phyloP scores from a whole-genome alignment of 2,113 vertebrate genomes.

The Seriola quinqueradiata region DNA sequence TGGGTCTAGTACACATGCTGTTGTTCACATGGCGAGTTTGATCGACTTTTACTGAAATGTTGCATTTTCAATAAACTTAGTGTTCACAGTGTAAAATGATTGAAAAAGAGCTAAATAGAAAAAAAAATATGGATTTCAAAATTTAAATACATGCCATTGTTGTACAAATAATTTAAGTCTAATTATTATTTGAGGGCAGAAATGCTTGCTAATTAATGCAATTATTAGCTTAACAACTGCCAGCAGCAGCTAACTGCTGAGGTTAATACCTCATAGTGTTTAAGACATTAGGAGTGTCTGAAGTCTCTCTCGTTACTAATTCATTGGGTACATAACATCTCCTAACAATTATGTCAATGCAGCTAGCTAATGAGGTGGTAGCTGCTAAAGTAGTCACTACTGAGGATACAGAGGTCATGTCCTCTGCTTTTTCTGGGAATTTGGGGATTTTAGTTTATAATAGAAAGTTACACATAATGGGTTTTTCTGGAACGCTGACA shows the following conservation, averaged over 20 bases:
- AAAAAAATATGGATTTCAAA: neutral
- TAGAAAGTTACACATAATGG: slow-evolving; percentile 17
- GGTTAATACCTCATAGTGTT: slow-evolving; percentile 3
- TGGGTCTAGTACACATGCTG: neutral
- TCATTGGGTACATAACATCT: neutral
- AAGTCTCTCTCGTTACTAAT: neutral
- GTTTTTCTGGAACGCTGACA: slow-evolving; percentile 5
- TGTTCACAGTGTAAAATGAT: neutral
- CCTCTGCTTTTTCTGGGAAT: slow-evolving; percentile 20
- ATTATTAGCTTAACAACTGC: neutral
- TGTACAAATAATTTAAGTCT: neutral
- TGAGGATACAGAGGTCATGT: neutral
- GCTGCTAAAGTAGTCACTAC: neutral
- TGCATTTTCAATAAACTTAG: neutral
- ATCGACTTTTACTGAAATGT: neutral
- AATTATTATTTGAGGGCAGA: neutral
- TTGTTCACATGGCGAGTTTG: neutral
- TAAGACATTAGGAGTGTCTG: neutral
- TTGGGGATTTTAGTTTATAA: slow-evolving; percentile 14
- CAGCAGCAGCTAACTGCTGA: neutral
- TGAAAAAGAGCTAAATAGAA: neutral
- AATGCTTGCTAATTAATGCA: neutral
- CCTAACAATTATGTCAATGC: neutral
- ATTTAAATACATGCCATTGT: neutral
- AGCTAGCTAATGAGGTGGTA: neutral